Base-by-base conservation (phyloP, 2,113 vertebrate species). In the Pseudopipra pipra region DNA sequence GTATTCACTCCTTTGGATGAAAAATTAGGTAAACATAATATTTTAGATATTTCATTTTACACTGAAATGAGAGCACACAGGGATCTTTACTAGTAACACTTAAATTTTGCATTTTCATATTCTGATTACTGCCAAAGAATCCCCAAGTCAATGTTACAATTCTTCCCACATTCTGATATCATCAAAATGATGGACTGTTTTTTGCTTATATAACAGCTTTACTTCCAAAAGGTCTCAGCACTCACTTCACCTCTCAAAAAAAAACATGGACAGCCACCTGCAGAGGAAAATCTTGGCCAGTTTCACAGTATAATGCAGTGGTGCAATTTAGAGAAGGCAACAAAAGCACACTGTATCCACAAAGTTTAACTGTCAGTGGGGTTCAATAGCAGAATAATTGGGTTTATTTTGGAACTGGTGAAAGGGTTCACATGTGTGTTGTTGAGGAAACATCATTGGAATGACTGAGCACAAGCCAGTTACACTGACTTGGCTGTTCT, bases 371-470 rank as follows among this genome's bases (percentile, higher is more conserved):
- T 68, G 51, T 44, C 62, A 59, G 20, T 58, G 35, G 5, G 39
- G 65, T 17, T 86, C 47, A 92, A 43, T 1, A 90, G 30, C 30
- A 81, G 52, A 46, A 56, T 37, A 74, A 86, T 5, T 71, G 0
- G 1, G 3, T 81, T 71, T 81, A 67, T 74, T 85, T 81, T 78
- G 43, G 21, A 95, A 43, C 12, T 71, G 21, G 14, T 67, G 18
- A 41, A 76, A 56, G 24, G 3, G 3, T 23, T 73, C 31, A 62
- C 12, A 65, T 0, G 0, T 2, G 2, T 43, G 12, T 8, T 56
- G 8, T 5, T 77, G 55, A 0, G 0, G 37, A 70, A 85, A 74
- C 14, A 88, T 14, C 24, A 71, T 28, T 52, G 62, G 18, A 90
- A 78, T 72, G 52, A 55, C 35, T 56, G 30, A 93, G 47, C 68